Percentiles rank a stretch among this genome's conserved stretches.
These are phyloP conservation scores for Polylopha cassiicola DNA, from an alignment of 2,888 invertebrate species.

Conservation along the genomic window DNA sequence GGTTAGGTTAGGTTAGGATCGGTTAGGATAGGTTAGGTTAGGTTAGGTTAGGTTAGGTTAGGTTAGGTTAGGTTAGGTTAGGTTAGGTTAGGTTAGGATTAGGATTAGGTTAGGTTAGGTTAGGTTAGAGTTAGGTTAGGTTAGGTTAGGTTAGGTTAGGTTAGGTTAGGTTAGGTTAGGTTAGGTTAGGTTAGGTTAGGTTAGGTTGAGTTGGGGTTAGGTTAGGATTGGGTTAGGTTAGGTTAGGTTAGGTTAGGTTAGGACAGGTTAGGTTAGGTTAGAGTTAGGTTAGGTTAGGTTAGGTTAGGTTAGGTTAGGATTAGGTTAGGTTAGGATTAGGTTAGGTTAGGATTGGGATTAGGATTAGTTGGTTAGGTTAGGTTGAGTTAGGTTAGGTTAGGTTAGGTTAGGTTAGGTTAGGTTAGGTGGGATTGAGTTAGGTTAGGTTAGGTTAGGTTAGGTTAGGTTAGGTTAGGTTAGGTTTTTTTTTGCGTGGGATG, in stretches of 20 bases:
- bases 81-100: conserved; percentile 5
- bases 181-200: conserved; percentile 26
- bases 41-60: conserved; percentile 15
- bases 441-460: conserved; percentile 18
- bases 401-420: conserved; percentile 19
- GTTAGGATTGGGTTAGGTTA: conserved; percentile 20
- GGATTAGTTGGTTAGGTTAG: conserved; percentile 13
- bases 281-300: conserved; percentile 23
- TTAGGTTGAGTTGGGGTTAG: conserved; percentile 24
- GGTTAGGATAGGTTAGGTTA: conserved; percentile 16
- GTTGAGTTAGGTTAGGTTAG: conserved; percentile 19
- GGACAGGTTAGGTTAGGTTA: conserved; percentile 23
- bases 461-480: conserved; percentile 23
- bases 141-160: conserved; percentile 24
- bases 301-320: conserved; percentile 21
- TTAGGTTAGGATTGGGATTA: conserved; percentile 15
- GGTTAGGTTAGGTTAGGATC: conserved; percentile 10
- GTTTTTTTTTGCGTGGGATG: too few relatives aligned
- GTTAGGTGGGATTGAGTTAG: conserved; percentile 19
- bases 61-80: conserved; percentile 3
- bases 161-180: conserved; percentile 27
- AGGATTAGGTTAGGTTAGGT: conserved; percentile 15
- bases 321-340: too few relatives aligned
- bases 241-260: conserved; percentile 24
- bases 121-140: conserved; percentile 24